These are phyloP conservation scores for Monopis laevigella DNA, from an alignment of 2,888 invertebrate genomes.

Conservation along the genomic window DNA sequence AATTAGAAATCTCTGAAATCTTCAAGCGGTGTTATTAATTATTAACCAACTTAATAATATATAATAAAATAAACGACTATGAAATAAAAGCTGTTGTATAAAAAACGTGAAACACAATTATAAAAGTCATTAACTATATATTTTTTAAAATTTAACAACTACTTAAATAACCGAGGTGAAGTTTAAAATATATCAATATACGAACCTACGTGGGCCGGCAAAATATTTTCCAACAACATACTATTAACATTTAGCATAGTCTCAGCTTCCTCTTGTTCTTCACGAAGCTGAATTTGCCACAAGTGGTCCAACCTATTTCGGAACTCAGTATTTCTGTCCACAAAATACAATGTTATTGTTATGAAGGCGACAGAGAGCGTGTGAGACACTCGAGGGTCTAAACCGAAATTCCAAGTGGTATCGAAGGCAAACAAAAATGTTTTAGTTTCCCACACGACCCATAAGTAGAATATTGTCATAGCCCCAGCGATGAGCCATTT, in stretches of 20 bases:
- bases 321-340: conserved; percentile 91
- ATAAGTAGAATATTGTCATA: conserved; percentile 73
- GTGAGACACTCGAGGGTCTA: conserved; percentile 77
- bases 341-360: conserved; percentile 80
- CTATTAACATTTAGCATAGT: conserved; percentile 89
- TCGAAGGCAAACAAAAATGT: conserved; percentile 65
- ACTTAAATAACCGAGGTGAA: background rate
- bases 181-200: background rate
- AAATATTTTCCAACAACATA: conserved; percentile 88
- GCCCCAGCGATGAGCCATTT: conserved; percentile 77
- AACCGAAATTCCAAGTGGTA: conserved; percentile 74
- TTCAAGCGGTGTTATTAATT: too few relatives aligned
- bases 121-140: too few relatives aligned
- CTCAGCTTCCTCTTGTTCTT: conserved; percentile 86
- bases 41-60: too few relatives aligned
- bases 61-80: too few relatives aligned
- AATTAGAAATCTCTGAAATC: too few relatives aligned
- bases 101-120: too few relatives aligned
- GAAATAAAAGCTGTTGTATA: too few relatives aligned
- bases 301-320: conserved; percentile 87
- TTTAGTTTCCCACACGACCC: conserved; percentile 73
- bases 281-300: conserved; percentile 72
- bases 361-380: conserved; percentile 78
- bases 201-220: conserved; percentile 90
- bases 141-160: background rate